Conservation (phyloP, 2,797 vertebrate species). For the Phrynocephalus forsythii region DNA sequence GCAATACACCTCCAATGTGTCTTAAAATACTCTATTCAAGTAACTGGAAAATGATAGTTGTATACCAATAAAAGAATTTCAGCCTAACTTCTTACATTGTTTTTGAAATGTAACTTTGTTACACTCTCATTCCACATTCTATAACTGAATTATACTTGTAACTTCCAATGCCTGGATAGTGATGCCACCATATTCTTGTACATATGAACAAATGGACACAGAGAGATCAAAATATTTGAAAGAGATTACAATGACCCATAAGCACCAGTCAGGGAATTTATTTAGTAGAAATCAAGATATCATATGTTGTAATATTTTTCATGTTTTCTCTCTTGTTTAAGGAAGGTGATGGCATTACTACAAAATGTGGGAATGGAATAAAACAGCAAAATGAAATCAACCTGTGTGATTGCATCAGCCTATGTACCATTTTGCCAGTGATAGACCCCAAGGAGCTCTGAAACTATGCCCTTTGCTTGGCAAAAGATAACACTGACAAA, state of each 20-base stretch:
- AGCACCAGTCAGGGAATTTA: background rate
- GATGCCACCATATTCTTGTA: background rate
- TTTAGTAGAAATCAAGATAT: background rate
- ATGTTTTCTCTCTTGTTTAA: background rate
- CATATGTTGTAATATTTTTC: background rate
- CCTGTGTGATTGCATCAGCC: slow-evolving; percentile 25
- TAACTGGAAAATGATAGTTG: too few relatives aligned
- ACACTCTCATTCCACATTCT: too few relatives aligned
- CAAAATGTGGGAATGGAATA: background rate
- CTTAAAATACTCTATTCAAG: too few relatives aligned
- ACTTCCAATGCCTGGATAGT: background rate
- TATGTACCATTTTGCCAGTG: slow-evolving; percentile 1
- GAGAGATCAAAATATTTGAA: background rate
- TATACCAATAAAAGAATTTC: too few relatives aligned
- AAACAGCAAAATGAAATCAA: slow-evolving; percentile 18
- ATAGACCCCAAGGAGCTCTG: background rate
- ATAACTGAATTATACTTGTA: too few relatives aligned
- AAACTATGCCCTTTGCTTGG: slow-evolving; percentile 44
- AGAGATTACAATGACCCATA: background rate
- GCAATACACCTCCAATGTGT: too few relatives aligned
- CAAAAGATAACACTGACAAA: slow-evolving; percentile 33
- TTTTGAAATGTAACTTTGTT: too few relatives aligned
- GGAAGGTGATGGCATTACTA: slow-evolving; percentile 7
- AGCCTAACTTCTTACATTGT: too few relatives aligned
- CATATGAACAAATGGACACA: background rate